Evolutionary conservation across 1,140 invertebrate genomes (phyloP), one percentile per base, ranked within the genome.

Genomic region (Drepana arcuata): DNA sequence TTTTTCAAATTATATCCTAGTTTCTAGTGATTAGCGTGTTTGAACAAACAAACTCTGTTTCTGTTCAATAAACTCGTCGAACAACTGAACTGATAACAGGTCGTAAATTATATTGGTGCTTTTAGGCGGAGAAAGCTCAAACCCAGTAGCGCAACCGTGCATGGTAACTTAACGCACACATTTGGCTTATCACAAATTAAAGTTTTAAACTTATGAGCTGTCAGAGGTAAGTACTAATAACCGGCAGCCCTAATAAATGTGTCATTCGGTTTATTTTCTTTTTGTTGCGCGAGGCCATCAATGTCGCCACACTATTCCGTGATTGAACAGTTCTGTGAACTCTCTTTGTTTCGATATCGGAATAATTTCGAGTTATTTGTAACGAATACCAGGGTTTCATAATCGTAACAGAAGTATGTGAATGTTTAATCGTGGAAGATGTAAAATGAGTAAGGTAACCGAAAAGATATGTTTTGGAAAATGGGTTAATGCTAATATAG

Each of bases 331-430:
- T 78, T 73, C 70, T 49, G 38, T 73, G 68, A 63, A 64, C 73
- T 74, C 73, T 71, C 73, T 78, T 78, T 78, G 73, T 78, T 72
- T 67, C 42, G 45, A 63, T 58, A n/a, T n/a, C n/a, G n/a, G n/a
- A n/a, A n/a, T n/a, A n/a, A n/a, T n/a, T n/a, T n/a, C n/a, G n/a
- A n/a, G n/a, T n/a, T n/a, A n/a, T n/a, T n/a, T n/a, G n/a, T n/a
- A n/a, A n/a, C n/a, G n/a, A n/a, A n/a, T n/a, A n/a, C n/a, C n/a
- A n/a, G n/a, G n/a, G n/a, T n/a, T n/a, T n/a, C n/a, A n/a, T n/a
- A n/a, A n/a, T n/a, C n/a, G n/a, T n/a, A n/a, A n/a, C n/a, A n/a
- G n/a, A n/a, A n/a, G n/a, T n/a, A n/a, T n/a, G n/a, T n/a, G n/a
- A n/a, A n/a, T n/a, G n/a, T n/a, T n/a, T n/a, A n/a, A n/a, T n/a